Percentiles rank a stretch among this genome's conserved stretches.
Conservation (phyloP, 2,888 invertebrate species). For the Noctuana brunneofusca region DNA sequence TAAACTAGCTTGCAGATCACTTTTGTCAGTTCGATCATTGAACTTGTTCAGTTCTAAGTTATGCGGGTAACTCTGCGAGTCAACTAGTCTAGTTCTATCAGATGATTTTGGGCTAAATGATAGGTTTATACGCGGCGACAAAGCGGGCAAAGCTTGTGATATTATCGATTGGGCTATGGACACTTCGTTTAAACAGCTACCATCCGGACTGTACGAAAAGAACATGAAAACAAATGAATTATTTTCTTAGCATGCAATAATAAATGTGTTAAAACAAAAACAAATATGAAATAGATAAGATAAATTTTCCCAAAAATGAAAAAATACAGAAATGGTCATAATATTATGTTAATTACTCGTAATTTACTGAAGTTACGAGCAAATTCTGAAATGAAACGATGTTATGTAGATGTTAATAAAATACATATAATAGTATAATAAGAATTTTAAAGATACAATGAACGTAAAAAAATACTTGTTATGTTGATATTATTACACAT, state of each 20-base stretch:
- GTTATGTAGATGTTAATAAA: neutral
- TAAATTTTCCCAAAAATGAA: neutral
- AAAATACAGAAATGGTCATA: neutral
- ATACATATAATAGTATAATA: constrained; percentile 5
- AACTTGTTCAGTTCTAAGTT: constrained; percentile 68
- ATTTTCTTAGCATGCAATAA: constrained; percentile 53
- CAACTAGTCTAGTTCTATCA: constrained; percentile 75
- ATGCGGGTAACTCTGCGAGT: constrained; percentile 54
- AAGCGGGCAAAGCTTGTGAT: constrained; percentile 79
- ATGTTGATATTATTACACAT: constrained; percentile 29
- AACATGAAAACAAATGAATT: constrained; percentile 50
- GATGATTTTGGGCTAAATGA: constrained; percentile 75
- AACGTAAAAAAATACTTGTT: neutral
- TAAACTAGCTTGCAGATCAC: constrained; percentile 56
- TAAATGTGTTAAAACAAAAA: constrained; percentile 34
- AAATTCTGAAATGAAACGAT: neutral
- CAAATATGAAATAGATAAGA: constrained; percentile 13
- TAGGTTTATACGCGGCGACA: constrained; percentile 72
- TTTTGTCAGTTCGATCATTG: constrained; percentile 52
- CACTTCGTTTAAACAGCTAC: constrained; percentile 80
- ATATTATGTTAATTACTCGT: neutral
- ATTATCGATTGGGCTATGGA: constrained; percentile 81
- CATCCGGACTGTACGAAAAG: constrained; percentile 69
- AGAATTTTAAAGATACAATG: neutral
- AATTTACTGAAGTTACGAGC: too few species aligned